Evolutionary conservation across 2,113 vertebrate genomes (phyloP).

Genomic region (Oryzias javanicus): DNA sequence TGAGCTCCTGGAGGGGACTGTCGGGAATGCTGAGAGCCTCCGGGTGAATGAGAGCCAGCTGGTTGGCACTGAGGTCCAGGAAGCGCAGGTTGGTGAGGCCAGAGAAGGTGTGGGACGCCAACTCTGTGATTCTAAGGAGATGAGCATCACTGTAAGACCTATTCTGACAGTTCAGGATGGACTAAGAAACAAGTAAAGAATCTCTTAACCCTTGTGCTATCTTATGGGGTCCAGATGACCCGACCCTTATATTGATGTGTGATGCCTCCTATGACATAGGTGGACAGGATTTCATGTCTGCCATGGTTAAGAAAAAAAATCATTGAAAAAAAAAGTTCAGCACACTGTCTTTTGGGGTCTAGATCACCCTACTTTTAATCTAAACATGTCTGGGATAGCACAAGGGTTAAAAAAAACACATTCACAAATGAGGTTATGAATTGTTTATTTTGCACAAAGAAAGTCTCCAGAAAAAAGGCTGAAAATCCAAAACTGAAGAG

Average conservation of each 20-base stretch:
- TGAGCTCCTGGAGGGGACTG: constrained; percentile 78
- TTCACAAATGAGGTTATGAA: neutral
- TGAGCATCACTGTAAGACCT: constrained; percentile 27
- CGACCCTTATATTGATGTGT: too few species aligned
- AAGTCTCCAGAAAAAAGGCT: neutral
- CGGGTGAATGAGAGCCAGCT: constrained; percentile 72
- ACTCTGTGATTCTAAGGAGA: constrained; percentile 69
- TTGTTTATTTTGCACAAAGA: too few species aligned
- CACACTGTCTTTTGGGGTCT: too few species aligned
- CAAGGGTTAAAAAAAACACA: constrained; percentile 1
- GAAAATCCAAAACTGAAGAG: neutral
- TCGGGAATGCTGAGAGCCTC: constrained; percentile 73
- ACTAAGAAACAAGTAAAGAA: neutral
- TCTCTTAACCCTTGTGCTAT: neutral
- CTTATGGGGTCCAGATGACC: too few species aligned
- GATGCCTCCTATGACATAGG: too few species aligned
- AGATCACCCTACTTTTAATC: neutral
- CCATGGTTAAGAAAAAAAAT: too few species aligned
- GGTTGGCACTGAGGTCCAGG: constrained; percentile 76
- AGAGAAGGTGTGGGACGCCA: constrained; percentile 74
- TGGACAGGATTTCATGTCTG: too few species aligned
- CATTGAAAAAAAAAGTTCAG: too few species aligned
- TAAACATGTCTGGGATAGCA: neutral
- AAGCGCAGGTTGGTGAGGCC: constrained; percentile 64
- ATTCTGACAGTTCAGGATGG: neutral